Conservation (phyloP, 2,797 vertebrate genomes). For the Knipowitschia caucasica region DNA sequence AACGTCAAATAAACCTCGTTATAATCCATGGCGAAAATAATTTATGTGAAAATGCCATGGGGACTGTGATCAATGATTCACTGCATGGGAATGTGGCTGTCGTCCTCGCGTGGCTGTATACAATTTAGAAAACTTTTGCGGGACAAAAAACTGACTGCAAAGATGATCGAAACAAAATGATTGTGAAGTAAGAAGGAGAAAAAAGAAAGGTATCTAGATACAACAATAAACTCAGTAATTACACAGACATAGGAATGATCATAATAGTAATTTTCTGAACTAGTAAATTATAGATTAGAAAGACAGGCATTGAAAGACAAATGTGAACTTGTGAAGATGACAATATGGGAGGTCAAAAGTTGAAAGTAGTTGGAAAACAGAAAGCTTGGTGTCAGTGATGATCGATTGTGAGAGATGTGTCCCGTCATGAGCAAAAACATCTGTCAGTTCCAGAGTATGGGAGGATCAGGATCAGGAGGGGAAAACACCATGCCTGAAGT, state of each 20-base stretch:
- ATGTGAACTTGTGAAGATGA: background rate
- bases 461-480: too few relatives aligned
- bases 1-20: background rate
- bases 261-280: background rate
- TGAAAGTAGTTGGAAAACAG: background rate
- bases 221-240: background rate
- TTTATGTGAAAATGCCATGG: constrained; percentile 34
- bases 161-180: constrained; percentile 31
- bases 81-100: constrained; percentile 40
- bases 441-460: too few relatives aligned
- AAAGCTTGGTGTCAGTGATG: background rate
- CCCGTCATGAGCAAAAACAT: background rate
- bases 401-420: background rate
- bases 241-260: background rate
- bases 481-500: too few relatives aligned
- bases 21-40: constrained; percentile 10
- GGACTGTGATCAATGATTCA: constrained; percentile 28
- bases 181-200: too few relatives aligned
- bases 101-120: constrained; percentile 42
- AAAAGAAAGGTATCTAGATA: too few relatives aligned
- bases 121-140: constrained; percentile 40
- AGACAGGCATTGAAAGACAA: background rate
- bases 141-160: constrained; percentile 41
- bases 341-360: background rate
- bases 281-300: background rate